Evolutionary conservation across 2,113 vertebrate genomes (phyloP).

Genomic region (Cygnus atratus): DNA sequence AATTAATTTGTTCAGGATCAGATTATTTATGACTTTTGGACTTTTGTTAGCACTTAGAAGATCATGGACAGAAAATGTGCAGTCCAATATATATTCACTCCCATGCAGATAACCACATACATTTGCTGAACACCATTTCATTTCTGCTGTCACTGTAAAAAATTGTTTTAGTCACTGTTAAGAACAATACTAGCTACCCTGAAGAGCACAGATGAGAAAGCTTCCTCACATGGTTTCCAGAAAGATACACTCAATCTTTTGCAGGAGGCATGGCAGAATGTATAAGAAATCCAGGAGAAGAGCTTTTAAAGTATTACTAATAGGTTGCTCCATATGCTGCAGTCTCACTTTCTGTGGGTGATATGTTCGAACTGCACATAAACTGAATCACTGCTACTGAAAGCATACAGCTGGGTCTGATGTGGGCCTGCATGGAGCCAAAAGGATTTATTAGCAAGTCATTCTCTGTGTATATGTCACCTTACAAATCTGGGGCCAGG

Average conservation of each 20-base stretch:
- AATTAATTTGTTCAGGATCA: not conserved
- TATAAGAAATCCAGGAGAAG: not conserved
- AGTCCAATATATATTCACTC: not conserved
- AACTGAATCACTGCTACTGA: not conserved
- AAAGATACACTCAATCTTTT: not conserved
- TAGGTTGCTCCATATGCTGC: not conserved
- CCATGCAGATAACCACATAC: not conserved
- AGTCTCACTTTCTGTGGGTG: not conserved
- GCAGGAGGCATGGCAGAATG: not conserved
- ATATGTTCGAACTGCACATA: not conserved
- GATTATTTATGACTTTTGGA: not conserved
- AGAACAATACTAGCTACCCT: not conserved
- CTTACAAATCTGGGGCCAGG: not conserved
- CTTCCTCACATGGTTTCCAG: not conserved
- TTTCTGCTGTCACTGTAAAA: not conserved
- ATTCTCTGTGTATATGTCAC: not conserved
- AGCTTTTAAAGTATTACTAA: constrained; percentile 8
- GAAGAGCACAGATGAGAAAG: not conserved
- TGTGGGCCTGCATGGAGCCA: not conserved
- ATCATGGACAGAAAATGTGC: not conserved
- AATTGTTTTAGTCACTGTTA: not conserved
- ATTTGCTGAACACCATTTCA: not conserved
- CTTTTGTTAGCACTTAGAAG: not conserved
- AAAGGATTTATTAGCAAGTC: constrained; percentile 22
- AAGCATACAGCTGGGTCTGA: not conserved